A percentile compares a stretch with the other conserved stretches of the same genome.
Evolutionary conservation across 2,888 invertebrate species (phyloP).

Genomic region (Mimachlamys varia): DNA sequence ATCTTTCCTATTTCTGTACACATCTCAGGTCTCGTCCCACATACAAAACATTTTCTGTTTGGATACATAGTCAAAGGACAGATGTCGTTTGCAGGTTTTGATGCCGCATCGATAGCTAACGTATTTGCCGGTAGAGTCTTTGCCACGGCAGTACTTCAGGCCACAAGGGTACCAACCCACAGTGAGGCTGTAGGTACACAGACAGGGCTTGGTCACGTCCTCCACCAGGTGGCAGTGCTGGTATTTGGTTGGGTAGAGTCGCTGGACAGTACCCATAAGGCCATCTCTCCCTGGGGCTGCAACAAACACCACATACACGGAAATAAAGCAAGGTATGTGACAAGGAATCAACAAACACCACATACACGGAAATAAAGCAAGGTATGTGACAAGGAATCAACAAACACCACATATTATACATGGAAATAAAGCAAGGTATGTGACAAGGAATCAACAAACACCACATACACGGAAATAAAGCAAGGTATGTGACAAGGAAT

Average conservation of each 20-base stretch:
- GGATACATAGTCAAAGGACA: conserved; percentile 93
- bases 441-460: conserved; percentile 46
- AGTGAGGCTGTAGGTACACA: conserved; percentile 93
- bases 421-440: no score
- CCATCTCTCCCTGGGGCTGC: conserved; percentile 76
- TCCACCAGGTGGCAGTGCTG: conserved; percentile 75
- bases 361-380: no score
- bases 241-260: conserved; percentile 84
- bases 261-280: conserved; percentile 87
- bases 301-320: conserved; percentile 43
- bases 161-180: conserved; percentile 98
- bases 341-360: no score
- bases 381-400: conserved; percentile 42
- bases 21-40: conserved; percentile 80
- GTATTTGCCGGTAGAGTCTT: conserved; percentile 86
- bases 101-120: conserved; percentile 95
- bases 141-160: conserved; percentile 95
- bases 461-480: no score
- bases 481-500: no score
- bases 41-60: conserved; percentile 91
- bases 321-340: no score
- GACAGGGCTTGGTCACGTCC: conserved; percentile 85
- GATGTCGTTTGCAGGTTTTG: conserved; percentile 95
- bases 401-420: conserved; percentile 2
- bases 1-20: not conserved